Percentiles rank a stretch among this genome's conserved stretches.
phyloP scores from a whole-genome alignment of 2,797 vertebrate genomes.

The Neosilurus hyrtlii region DNA sequence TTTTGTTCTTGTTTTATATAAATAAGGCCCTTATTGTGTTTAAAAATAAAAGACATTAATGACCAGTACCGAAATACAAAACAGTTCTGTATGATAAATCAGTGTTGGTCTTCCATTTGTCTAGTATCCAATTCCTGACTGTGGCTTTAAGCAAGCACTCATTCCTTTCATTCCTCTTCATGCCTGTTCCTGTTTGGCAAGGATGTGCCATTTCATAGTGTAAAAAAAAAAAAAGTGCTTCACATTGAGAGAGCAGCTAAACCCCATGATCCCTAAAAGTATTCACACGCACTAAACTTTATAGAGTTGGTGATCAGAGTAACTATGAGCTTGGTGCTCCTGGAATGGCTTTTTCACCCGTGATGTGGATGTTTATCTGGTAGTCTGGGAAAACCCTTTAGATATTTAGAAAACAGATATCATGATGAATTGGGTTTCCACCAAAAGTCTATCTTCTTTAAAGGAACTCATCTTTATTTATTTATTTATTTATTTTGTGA shows the following conservation, averaged over 20 bases:
- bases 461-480: not conserved
- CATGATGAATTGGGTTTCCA: not conserved
- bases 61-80: not conserved
- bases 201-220: not conserved
- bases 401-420: conserved; percentile 2
- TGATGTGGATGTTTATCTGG: not conserved
- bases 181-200: not conserved
- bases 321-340: not conserved
- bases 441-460: not conserved
- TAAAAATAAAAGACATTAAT: not conserved
- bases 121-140: conserved; percentile 14
- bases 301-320: not conserved
- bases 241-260: not conserved
- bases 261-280: not conserved
- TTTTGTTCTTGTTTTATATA: not conserved
- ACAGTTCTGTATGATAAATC: not conserved
- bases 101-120: conserved; percentile 5
- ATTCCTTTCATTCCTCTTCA: not conserved
- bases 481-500: no score
- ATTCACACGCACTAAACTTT: not conserved
- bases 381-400: not conserved
- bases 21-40: not conserved
- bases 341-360: not conserved
- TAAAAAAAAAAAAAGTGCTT: no score
- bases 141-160: conserved; percentile 27